A percentile compares a stretch with the other conserved stretches of the same genome.
phyloP scores from a whole-genome alignment of 1,140 invertebrate species.

The Drosophila mojavensis region DNA sequence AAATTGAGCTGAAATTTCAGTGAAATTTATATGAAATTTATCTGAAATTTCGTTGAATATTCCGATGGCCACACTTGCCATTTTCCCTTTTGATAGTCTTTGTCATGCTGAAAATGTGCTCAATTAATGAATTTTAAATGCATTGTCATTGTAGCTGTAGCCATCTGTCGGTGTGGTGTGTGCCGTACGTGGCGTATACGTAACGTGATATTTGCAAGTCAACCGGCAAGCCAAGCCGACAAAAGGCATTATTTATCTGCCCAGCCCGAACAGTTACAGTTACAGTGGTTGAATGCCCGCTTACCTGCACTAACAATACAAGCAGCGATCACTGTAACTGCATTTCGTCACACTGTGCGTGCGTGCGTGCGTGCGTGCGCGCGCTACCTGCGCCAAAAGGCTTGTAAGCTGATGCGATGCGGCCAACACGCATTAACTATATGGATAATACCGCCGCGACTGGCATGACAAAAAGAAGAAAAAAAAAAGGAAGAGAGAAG shows the following conservation, averaged over 20 bases:
- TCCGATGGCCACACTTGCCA: slow-evolving; percentile 23
- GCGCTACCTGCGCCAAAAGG: slow-evolving; percentile 53
- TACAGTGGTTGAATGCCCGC: background rate
- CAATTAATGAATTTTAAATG: slow-evolving; percentile 82
- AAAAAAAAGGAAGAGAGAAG: too few species aligned
- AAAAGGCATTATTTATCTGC: slow-evolving; percentile 58
- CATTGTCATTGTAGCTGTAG: slow-evolving; percentile 64
- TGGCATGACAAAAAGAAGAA: slow-evolving; percentile 44
- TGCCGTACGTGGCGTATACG: slow-evolving; percentile 60
- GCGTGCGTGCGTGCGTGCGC: slow-evolving; percentile 63
- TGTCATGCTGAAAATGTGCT: slow-evolving; percentile 57
- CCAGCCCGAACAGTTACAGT: slow-evolving; percentile 12
- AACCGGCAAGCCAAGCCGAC: slow-evolving; percentile 56
- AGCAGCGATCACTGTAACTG: background rate
- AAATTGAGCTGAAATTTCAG: background rate
- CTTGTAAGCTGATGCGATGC: slow-evolving; percentile 39
- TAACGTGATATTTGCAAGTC: slow-evolving; percentile 71
- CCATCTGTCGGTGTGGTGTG: slow-evolving; percentile 4
- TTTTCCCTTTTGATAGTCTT: slow-evolving; percentile 1
- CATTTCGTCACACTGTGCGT: slow-evolving; percentile 46
- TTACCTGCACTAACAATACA: background rate
- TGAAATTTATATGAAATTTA: background rate
- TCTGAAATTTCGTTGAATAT: background rate
- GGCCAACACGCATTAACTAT: slow-evolving; percentile 67
- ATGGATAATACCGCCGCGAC: slow-evolving; percentile 66